Base-by-base conservation (phyloP, 53 echinoderm and acorn worm species). In the Paracentrotus lividus region DNA sequence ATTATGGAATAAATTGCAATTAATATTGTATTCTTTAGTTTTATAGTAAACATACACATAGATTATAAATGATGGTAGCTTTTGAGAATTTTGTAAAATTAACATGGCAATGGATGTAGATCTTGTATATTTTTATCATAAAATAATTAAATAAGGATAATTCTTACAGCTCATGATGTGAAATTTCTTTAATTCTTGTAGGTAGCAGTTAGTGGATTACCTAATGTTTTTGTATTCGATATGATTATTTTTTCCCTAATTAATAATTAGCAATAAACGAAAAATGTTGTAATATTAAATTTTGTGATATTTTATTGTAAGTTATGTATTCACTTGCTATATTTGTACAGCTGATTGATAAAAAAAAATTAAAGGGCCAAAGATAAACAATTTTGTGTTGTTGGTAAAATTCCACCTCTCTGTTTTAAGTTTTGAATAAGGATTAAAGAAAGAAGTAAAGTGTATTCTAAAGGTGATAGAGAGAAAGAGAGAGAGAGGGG, bases 261-360 rank as follows among this genome's bases (percentile, higher is more conserved):
- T 40, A 45, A n/a, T 81, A 3, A 81, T 81, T 81, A 81, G 81
- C 81, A 81, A 81, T 81, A 81, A 81, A 81, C 20, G 24, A 20
- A 81, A 81, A 26, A 81, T 81, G n/a, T n/a, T n/a, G n/a, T n/a
- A n/a, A n/a, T n/a, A n/a, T n/a, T n/a, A n/a, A n/a, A n/a, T n/a
- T n/a, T 18, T 81, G 47, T 81, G 10, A 81, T 44, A 47, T 81
- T 81, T 47, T 47, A 47, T 26, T 44, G 47, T 81, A 81, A 81
- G 7, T 47, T 45, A 24, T 78, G 81, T 81, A 81, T 81, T 81
- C 81, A 81, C 27, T 78, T 81, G 33, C 81, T 81, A 81, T 81
- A 81, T 81, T 81, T 81, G 81, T 81, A 81, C 81, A 81, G 81
- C 81, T 81, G 81, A 81, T 81, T 81, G 14, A 81, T 45, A n/a